Evolutionary conservation across 35 echinoderm and acorn worm species (phyloP).

Genomic region (Strongylocentrotus purpuratus): DNA sequence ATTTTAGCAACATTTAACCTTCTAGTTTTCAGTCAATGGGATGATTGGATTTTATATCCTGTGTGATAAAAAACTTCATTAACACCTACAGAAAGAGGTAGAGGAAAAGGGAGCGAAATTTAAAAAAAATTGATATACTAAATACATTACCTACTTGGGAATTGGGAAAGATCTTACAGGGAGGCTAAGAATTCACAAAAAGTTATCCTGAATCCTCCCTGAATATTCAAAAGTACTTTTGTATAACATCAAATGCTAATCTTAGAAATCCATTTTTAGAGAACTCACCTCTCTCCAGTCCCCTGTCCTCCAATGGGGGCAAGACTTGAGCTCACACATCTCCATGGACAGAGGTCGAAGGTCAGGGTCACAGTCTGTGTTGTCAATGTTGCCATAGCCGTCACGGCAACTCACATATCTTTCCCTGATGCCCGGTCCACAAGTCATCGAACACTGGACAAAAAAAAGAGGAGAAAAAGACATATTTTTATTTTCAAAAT

Average conservation of each 20-base stretch:
- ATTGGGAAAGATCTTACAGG: no score
- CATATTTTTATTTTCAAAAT: neutral
- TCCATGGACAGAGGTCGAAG: conserved; percentile 67
- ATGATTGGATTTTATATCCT: no score
- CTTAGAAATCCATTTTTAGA: neutral
- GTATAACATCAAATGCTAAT: neutral
- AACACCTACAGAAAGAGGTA: neutral
- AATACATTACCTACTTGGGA: no score
- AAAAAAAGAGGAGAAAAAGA: neutral
- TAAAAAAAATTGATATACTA: neutral
- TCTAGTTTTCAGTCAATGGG: neutral
- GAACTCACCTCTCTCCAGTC: conserved; percentile 78
- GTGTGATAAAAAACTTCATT: no score
- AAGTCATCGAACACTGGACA: conserved; percentile 80
- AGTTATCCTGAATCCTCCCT: neutral
- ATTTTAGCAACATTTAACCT: neutral
- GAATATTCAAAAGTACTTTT: neutral
- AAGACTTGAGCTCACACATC: conserved; percentile 71
- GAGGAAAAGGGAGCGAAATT: neutral
- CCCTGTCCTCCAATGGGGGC: conserved; percentile 90
- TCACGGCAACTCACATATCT: conserved; percentile 86
- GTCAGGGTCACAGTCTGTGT: conserved; percentile 64
- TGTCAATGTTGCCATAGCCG: conserved; percentile 59
- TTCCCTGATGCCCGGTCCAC: conserved; percentile 80
- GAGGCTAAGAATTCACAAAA: neutral